Evolutionary conservation across 1,140 invertebrate species (phyloP), one percentile per base, ranked within the genome.

Genomic region (Heliconius himera): DNA sequence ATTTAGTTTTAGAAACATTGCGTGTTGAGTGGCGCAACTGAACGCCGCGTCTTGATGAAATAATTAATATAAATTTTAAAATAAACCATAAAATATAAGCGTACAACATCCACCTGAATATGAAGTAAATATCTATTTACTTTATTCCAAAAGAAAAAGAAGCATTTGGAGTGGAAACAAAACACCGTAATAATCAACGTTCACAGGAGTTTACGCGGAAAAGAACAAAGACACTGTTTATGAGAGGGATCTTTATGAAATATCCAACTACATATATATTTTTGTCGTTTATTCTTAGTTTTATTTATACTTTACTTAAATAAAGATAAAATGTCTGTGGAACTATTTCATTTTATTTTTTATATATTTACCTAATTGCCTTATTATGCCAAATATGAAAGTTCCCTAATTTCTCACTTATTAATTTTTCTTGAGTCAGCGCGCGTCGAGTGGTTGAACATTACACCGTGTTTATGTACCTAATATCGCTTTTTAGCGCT

Each of bases 131-230:
- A 46, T 16, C 6, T 56, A 22, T n/a, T 56, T 56, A 56, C 54
- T 56, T 66, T 16, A 66, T 26, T 66, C 26, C 1, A 66, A 13
- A 66, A 66, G 60, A 29, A 66, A 66, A 46, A 60, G 22, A 22
- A 56, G 8, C 60, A 18, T 29, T 66, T 16, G 3, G 26, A 26
- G 13, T 16, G 26, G 4, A 66, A 66, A 66, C 60, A 66, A 29
- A n/a, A 66, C 60, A 66, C 60, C 60, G 26, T 66, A 66, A 66
- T 66, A 66, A 66, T 66, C 60, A 66, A 66, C 60, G 60, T 66
- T 66, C 60, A 29, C 26, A 66, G 26, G 60, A 66, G 60, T 66
- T 66, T 66, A 66, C 60, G 22, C 60, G 60, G 60, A 29, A 66
- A 66, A 66, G 26, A 66, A 66, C 60, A 66, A 66, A 66, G 60